Percentiles rank a stretch among this genome's conserved stretches.
phyloP scores from a whole-genome alignment of 2,888 invertebrate genomes.

The Pyrrhia umbra region DNA sequence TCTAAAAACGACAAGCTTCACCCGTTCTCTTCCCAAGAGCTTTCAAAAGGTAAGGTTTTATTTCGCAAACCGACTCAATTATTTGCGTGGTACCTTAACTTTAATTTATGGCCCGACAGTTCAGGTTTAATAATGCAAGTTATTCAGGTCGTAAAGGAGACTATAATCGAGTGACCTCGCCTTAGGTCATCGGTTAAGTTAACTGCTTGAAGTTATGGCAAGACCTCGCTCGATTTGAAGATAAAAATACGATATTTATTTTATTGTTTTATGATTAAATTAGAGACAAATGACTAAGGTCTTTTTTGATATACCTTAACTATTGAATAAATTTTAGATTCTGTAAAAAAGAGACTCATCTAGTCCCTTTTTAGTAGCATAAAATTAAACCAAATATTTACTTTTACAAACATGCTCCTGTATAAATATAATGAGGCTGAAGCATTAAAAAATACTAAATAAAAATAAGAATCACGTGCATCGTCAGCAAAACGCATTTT shows the following conservation, averaged over 20 bases:
- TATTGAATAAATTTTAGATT: too few species aligned
- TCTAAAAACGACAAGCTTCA: too few species aligned
- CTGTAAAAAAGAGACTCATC: too few species aligned
- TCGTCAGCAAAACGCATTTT: not conserved
- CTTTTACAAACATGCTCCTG: not conserved
- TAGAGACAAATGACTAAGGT: not conserved
- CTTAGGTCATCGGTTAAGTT: conserved; percentile 35
- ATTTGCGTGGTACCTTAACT: conserved; percentile 12
- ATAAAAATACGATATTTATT: conserved; percentile 19
- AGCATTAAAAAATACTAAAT: not conserved
- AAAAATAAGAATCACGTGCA: not conserved
- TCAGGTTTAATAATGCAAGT: conserved; percentile 30
- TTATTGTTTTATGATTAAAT: conserved; percentile 20
- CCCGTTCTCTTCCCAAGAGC: not conserved
- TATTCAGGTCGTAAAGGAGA: conserved; percentile 26
- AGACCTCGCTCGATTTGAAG: conserved; percentile 5
- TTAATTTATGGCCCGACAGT: conserved; percentile 5
- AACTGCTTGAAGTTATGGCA: conserved; percentile 40
- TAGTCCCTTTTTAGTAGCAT: too few species aligned
- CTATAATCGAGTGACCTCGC: conserved; percentile 32
- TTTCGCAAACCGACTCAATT: conserved; percentile 8
- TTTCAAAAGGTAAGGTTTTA: not conserved
- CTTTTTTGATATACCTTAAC: not conserved
- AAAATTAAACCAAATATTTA: too few species aligned
- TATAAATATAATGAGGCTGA: not conserved